Percentiles rank a stretch among this genome's conserved stretches.
Conservation (phyloP, 2,113 vertebrate genomes). For the Rhinogobius similis region DNA sequence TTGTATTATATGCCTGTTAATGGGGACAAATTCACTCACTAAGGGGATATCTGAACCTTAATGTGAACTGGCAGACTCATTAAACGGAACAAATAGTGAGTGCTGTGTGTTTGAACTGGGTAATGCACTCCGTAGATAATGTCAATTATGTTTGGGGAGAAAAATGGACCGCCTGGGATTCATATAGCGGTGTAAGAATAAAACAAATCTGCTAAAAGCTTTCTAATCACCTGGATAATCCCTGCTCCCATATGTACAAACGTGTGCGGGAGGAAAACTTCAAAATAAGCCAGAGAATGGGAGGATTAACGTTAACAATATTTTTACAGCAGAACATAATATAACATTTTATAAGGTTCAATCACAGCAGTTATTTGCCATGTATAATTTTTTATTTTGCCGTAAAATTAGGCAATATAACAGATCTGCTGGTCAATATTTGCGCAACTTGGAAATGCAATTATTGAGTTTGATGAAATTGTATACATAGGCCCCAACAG, state of each 20-base stretch:
- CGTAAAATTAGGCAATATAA: no score
- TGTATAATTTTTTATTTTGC: no score
- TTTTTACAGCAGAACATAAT: background rate
- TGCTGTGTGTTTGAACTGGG: background rate
- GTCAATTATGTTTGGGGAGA: slow-evolving; percentile 2
- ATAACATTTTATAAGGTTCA: background rate
- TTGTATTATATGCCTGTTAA: background rate
- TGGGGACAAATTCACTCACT: background rate
- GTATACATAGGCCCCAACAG: no score
- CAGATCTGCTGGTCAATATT: no score
- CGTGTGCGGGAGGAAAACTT: background rate
- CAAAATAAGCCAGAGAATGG: background rate
- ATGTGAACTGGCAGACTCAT: background rate
- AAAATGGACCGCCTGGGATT: background rate
- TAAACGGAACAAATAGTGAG: background rate
- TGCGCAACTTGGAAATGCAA: no score
- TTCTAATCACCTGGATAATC: slow-evolving; percentile 6
- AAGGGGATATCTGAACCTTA: background rate
- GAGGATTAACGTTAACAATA: no score
- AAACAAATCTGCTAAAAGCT: slow-evolving; percentile 54
- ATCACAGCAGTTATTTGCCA: no score
- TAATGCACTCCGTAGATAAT: background rate
- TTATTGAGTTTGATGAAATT: no score
- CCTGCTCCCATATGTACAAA: background rate
- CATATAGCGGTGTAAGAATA: background rate